Evolutionary conservation across 2,797 vertebrate species (phyloP), one percentile per base, ranked within the genome.

Genomic region (Syngnathus rostellatus): DNA sequence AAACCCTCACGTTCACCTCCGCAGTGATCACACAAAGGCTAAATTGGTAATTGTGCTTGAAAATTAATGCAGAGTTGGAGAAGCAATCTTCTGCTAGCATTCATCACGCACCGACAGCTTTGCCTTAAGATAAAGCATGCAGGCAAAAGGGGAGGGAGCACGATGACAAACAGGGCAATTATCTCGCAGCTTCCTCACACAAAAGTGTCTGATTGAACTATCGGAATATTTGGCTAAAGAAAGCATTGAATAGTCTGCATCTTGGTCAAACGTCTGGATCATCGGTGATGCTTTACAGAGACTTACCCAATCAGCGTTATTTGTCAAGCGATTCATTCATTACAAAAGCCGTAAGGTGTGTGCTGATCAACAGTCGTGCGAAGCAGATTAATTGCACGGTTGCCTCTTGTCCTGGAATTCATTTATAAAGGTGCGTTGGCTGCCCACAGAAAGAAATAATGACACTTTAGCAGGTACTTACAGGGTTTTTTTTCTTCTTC

Each of bases 61-160:
- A 87, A 86, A 87, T 89, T 75, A 81, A 88, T 88, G 85, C 83
- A 75, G 79, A 76, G 81, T 87, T 86, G 84, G 81, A 87, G 75
- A 85, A 68, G 70, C 68, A 55, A 67, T 84, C 78, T 82, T 72
- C 69, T 68, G 69, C 77, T 71, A 21, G 69, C 78, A 89, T 90
- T 88, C 77, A 88, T 89, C 88, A 88, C 81, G 46, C 68, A 74
- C 79, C 85, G 89, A 87, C 87, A 89, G 81, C 80, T 78, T 73
- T 69, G 77, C 75, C 83, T 68, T 71, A 85, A 86, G 85, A 90
- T 86, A 76, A 89, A 90, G 76, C 73, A 73, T 79, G 84, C 74
- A 21, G 75, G 80, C 78, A 80, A 84, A 79, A 57, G 74, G 54
- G 80, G 79, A 83, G 77, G 77, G 83, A 77, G 74, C 76, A 75